Conservation (phyloP, 2,113 vertebrate genomes). For the Pachypanchax playfairii region DNA sequence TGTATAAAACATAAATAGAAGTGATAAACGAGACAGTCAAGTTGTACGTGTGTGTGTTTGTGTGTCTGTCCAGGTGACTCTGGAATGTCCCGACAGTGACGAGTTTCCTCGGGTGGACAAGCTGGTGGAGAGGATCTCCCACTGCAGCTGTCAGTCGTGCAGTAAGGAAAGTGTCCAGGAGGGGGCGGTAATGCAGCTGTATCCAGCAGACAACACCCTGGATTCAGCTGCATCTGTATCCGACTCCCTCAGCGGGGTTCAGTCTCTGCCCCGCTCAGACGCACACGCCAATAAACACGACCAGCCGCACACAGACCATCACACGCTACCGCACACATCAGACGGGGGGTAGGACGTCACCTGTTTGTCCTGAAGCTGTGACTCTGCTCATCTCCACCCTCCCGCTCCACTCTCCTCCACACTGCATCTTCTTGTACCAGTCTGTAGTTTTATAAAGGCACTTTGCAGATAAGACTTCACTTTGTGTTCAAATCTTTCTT, state of each 20-base stretch:
- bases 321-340: constrained; percentile 74
- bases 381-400: constrained; percentile 1
- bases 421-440: constrained; percentile 49
- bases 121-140: constrained; percentile 94
- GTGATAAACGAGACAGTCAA: no score
- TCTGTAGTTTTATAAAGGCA: constrained; percentile 67
- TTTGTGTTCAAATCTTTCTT: constrained; percentile 36
- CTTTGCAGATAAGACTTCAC: constrained; percentile 66
- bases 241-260: constrained; percentile 54
- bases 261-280: constrained; percentile 59
- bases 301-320: constrained; percentile 60
- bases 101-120: constrained; percentile 92
- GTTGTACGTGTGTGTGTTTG: not conserved
- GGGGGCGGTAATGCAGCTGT: constrained; percentile 88
- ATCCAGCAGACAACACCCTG: constrained; percentile 84
- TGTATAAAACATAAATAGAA: no score
- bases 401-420: constrained; percentile 29
- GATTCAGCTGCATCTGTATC: constrained; percentile 63
- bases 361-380: not conserved
- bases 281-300: constrained; percentile 63
- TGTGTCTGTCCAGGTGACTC: constrained; percentile 82
- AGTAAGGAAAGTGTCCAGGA: constrained; percentile 90
- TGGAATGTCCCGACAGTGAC: constrained; percentile 89
- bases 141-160: constrained; percentile 97
- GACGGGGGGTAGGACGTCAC: constrained; percentile 65